Evolutionary conservation across 2,888 invertebrate genomes (phyloP), one percentile per base, ranked within the genome.

Genomic region (Linyphia triangularis): DNA sequence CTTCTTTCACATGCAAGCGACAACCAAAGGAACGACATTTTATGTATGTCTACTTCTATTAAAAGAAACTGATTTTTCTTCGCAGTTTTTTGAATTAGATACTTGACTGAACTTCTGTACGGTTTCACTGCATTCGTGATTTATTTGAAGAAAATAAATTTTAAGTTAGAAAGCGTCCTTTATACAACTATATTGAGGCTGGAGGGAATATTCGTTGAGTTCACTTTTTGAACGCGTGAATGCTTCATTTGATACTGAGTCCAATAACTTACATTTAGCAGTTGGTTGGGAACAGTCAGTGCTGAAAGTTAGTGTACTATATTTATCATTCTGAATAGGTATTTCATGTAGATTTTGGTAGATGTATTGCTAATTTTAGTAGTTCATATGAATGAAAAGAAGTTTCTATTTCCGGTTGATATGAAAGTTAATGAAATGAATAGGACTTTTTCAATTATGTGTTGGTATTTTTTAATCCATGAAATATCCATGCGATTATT

Each of bases 291-390:
- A 59, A 51, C 1, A 33, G 33, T 33, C 9, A n/a, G n/a, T n/a
- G 37, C 40, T 77, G 77, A n/a, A 77, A 63, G 33, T 61, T 63
- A 19, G n/a, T 63, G 37, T 63, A 79, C 26, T 19, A 67, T 51
- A 79, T 65, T 79, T 67, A 63, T 67, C 78, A 43, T 43, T 67
- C 51, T 67, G 24, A 79, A 79, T 79, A 30, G 78, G 24, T 67
- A 28, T 33, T 30, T n/a, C 51, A 67, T 51, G 30, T 37, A 77
- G 24, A 67, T 79, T 24, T 51, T 5, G 16, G 51, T 9, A 16
- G n/a, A 51, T 51, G n/a, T 51, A 51, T n/a, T 9, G 0, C n/a
- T n/a, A 9, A 33, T 33, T 33, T 33, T 33, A 33, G 33, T 33
- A 33, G 33, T 33, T n/a, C n/a, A 51, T 51, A 16, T 51, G n/a